phyloP scores from a whole-genome alignment of 2,113 vertebrate genomes.

The Cyphomyrus discorhynchus region DNA sequence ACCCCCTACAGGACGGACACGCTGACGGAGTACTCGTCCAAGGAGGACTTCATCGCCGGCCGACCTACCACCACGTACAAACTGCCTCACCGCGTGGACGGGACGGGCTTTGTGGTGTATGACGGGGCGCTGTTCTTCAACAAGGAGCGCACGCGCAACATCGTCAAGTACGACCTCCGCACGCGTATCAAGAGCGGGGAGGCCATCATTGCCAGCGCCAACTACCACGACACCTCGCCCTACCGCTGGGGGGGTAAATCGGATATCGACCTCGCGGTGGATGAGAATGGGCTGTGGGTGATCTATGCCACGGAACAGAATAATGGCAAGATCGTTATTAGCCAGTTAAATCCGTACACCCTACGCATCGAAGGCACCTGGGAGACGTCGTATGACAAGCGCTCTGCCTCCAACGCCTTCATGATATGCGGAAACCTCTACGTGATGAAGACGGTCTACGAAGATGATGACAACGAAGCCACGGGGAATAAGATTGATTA shows the following conservation, averaged over 20 bases:
- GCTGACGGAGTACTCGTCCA: conserved; percentile 92
- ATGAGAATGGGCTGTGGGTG: conserved; percentile 90
- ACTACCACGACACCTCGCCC: conserved; percentile 76
- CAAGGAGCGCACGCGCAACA: conserved; percentile 96
- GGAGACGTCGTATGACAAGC: conserved; percentile 73
- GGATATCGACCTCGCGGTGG: conserved; percentile 80
- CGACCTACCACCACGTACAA: conserved; percentile 96
- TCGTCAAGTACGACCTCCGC: conserved; percentile 95
- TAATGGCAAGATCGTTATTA: conserved; percentile 85
- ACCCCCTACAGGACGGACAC: conserved; percentile 93
- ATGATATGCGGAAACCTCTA: conserved; percentile 90
- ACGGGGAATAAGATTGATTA: conserved; percentile 98
- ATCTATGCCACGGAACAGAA: conserved; percentile 86
- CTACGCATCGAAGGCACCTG: conserved; percentile 79
- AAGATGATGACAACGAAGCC: conserved; percentile 95
- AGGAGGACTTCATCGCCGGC: conserved; percentile 95
- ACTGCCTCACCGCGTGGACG: conserved; percentile 90
- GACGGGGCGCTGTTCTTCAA: conserved; percentile 97
- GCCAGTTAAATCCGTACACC: conserved; percentile 84
- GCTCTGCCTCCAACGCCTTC: conserved; percentile 81
- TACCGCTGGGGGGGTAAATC: conserved; percentile 79
- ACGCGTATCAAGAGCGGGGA: conserved; percentile 97
- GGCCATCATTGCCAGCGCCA: conserved; percentile 90
- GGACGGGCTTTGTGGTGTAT: conserved; percentile 93
- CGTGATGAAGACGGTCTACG: conserved; percentile 92